phyloP scores from a whole-genome alignment of 2,113 vertebrate species.

The Microtus montanus region DNA sequence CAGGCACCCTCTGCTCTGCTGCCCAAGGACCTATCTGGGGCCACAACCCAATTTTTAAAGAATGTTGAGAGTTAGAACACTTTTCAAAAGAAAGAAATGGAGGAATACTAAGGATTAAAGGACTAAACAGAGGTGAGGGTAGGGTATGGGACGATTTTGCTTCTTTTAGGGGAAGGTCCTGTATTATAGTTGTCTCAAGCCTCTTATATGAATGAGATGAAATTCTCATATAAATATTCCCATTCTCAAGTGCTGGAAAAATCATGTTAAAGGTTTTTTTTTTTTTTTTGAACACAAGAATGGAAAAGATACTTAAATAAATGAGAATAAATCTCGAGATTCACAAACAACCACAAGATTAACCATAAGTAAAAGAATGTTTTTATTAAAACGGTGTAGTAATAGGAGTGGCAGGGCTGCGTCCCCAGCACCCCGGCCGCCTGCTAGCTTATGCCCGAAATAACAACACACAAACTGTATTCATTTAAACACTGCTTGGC shows the following conservation, averaged over 20 bases:
- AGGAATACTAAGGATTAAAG: too few relatives aligned
- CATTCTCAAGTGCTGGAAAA: background rate
- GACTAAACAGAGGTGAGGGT: too few relatives aligned
- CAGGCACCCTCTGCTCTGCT: too few relatives aligned
- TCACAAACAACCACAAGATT: background rate
- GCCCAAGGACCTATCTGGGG: too few relatives aligned
- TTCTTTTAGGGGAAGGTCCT: background rate
- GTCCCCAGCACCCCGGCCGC: too few relatives aligned
- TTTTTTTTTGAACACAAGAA: background rate
- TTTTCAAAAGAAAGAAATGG: background rate
- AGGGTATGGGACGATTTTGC: background rate
- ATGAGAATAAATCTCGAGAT: background rate
- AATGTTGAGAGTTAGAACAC: background rate
- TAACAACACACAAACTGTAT: too few relatives aligned
- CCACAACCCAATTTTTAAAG: background rate
- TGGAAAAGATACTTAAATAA: background rate
- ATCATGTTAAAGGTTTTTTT: background rate
- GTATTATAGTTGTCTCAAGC: background rate
- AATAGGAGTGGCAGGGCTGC: too few relatives aligned
- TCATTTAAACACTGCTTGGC: too few relatives aligned
- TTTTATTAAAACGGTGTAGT: background rate
- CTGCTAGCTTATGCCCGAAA: too few relatives aligned
- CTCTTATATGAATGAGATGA: background rate
- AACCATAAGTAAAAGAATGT: background rate
- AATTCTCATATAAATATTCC: background rate